Evolutionary conservation across 2,113 vertebrate species (phyloP), one percentile per base, ranked within the genome.

Genomic region (Neogobius melanostomus): DNA sequence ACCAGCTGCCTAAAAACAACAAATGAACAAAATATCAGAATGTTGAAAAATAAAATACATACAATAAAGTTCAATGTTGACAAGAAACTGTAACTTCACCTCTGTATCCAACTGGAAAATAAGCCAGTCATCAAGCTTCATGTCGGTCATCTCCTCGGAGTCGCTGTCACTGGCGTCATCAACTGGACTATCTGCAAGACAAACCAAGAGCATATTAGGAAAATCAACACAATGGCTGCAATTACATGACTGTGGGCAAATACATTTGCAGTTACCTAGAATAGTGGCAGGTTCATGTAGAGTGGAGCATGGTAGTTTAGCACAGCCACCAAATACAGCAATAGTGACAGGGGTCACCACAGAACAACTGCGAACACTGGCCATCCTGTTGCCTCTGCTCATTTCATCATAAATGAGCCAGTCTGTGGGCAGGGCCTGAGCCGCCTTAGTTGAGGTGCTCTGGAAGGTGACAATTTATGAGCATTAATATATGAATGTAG

Each of bases 321-420:
- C 91, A 68, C 95, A 92, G 11, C 96, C 97, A 67, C 92, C 95
- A 76, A 99, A 99, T 6, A 98, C 78, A 28, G 91, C 87, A 15
- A 97, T 89, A 5, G 95, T 95, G 69, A 96, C 54, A 5, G 96
- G 87, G 0, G 96, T 95, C 54, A 98, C 94, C 72, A 88, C 79
- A 15, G 98, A 94, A 72, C 96, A 98, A 69, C 97, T 98, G 53
- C 95, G 92, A 52, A 98, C 92, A 70, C 92, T 97, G 54, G 95
- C 95, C 88, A 95, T 94, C 76, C 94, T 89, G 71, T 96, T 93
- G 10, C 93, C 93, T 80, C 95, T 93, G 0, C 90, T 95, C 95
- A 99, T 98, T 91, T 99, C 96, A 10, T 98, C 95, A 67, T 96
- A 99, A 80, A 98, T 93, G 64, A 99, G 74, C 98, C 97, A 99